Evolutionary conservation across 1,140 invertebrate species (phyloP).

Genomic region (Magallana angulata): DNA sequence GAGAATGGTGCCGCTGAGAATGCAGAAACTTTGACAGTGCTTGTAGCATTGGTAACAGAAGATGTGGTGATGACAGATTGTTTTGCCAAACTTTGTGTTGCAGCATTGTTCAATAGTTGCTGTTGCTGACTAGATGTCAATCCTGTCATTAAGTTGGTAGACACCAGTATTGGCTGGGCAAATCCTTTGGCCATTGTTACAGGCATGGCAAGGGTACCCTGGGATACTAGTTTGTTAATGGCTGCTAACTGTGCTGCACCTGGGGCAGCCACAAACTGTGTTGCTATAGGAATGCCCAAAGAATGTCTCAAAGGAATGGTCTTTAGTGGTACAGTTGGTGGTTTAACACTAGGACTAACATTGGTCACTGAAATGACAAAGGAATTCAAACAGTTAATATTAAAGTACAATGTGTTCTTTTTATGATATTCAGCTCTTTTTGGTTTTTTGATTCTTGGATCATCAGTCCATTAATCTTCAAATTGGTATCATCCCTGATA

Average conservation of each 20-base stretch:
- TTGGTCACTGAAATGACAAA: constrained; percentile 37
- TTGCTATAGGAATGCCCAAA: constrained; percentile 28
- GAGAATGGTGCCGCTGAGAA: constrained; percentile 20
- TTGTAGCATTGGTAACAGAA: neutral
- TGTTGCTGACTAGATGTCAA: constrained; percentile 30
- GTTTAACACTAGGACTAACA: constrained; percentile 27
- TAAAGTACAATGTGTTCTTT: too few relatives aligned
- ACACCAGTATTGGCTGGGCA: constrained; percentile 37
- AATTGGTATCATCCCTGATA: too few relatives aligned
- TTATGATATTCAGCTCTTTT: too few relatives aligned
- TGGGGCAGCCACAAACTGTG: constrained; percentile 37
- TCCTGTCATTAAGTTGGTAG: constrained; percentile 40
- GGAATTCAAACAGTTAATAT: neutral
- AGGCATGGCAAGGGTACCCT: constrained; percentile 40
- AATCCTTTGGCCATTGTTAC: constrained; percentile 40
- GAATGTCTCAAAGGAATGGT: constrained; percentile 33
- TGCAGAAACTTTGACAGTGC: constrained; percentile 30
- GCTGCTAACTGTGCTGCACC: constrained; percentile 43
- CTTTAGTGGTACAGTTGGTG: constrained; percentile 24
- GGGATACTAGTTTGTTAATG: constrained; percentile 47
- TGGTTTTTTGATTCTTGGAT: too few relatives aligned
- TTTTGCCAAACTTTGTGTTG: neutral
- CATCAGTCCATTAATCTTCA: too few relatives aligned
- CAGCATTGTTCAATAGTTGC: constrained; percentile 18
- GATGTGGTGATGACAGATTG: neutral